Evolutionary conservation across 1,140 invertebrate genomes (phyloP), one percentile per base, ranked within the genome.

Genomic region (Solenopsis invicta): DNA sequence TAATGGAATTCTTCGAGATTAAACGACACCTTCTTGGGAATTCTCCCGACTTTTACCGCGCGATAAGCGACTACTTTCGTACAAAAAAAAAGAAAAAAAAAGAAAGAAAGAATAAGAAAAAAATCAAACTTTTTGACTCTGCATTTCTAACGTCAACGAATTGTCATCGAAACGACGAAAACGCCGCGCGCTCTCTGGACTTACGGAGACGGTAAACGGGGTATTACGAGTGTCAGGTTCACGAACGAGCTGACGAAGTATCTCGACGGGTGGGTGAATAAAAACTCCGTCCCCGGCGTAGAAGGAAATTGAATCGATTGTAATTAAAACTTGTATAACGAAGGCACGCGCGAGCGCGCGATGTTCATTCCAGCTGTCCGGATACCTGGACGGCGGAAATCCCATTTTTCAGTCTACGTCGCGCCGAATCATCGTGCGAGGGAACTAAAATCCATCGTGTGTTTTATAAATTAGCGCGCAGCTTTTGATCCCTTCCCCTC

Each of bases 271-370:
- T 18, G 59, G 34, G 41, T 45, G 48, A 64, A 71, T 72, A 54
- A 56, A 72, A 88, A 85, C 64, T 88, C 56, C 48, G 34, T 77
- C 45, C 59, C 24, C 61, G 29, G 37, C 48, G 76, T 75, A 80
- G 72, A 86, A 88, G 82, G 75, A 88, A 89, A 89, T 89, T 85
- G 82, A 80, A 88, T 71, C 74, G 66, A 90, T 90, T 91, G 87
- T 91, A 91, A 90, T 86, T 90, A 88, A 90, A 91, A 90, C 87
- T 91, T 91, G 87, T 81, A 87, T 87, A 88, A 91, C 85, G 87
- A 87, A 86, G 80, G 61, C 66, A 59, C 54, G 72, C 54, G 72
- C 72, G 72, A 52, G 69, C 72, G 72, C 72, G 34, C 86, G 69
- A 50, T 77, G 59, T 85, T 85, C 72, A 75, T 85, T 85, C 59